phyloP scores from a whole-genome alignment of 1,140 invertebrate genomes.

The Lithobius niger region DNA sequence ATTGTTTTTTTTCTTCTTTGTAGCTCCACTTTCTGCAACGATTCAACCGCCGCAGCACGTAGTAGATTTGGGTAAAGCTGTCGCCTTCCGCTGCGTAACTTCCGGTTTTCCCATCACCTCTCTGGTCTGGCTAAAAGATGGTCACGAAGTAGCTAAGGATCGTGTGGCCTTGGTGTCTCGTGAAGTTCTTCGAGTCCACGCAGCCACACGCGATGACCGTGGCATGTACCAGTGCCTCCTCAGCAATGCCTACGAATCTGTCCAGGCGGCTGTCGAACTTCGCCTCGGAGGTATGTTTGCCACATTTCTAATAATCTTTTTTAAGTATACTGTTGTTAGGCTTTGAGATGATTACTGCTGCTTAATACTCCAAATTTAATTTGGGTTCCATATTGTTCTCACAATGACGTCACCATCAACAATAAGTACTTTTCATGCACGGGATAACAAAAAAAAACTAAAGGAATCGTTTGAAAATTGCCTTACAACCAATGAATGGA shows the following conservation, averaged over 20 bases:
- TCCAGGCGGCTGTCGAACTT: conserved; percentile 64
- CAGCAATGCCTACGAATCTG: conserved; percentile 68
- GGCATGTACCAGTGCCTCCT: conserved; percentile 85
- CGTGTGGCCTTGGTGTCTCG: conserved; percentile 24
- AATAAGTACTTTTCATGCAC: too few relatives aligned
- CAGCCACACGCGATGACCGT: conserved; percentile 57
- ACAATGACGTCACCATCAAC: too few relatives aligned
- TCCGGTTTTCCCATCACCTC: conserved; percentile 64
- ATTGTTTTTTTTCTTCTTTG: conserved; percentile 21
- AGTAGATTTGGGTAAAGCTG: conserved; percentile 64
- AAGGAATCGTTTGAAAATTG: too few relatives aligned
- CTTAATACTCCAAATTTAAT: too few relatives aligned
- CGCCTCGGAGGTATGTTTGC: conserved; percentile 56
- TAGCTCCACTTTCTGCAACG: conserved; percentile 55
- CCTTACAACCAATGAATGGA: too few relatives aligned
- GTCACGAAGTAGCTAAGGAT: conserved; percentile 31
- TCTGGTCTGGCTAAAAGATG: conserved; percentile 72
- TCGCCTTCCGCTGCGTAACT: conserved; percentile 70
- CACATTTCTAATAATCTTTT: neutral
- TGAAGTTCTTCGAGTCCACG: conserved; percentile 49
- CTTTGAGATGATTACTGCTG: too few relatives aligned
- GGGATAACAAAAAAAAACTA: too few relatives aligned
- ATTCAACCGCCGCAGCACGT: conserved; percentile 56
- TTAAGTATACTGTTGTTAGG: too few relatives aligned
- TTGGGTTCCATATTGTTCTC: too few relatives aligned